Base-by-base conservation (phyloP, 2,113 vertebrate genomes). In the Prionailurus bengalensis region DNA sequence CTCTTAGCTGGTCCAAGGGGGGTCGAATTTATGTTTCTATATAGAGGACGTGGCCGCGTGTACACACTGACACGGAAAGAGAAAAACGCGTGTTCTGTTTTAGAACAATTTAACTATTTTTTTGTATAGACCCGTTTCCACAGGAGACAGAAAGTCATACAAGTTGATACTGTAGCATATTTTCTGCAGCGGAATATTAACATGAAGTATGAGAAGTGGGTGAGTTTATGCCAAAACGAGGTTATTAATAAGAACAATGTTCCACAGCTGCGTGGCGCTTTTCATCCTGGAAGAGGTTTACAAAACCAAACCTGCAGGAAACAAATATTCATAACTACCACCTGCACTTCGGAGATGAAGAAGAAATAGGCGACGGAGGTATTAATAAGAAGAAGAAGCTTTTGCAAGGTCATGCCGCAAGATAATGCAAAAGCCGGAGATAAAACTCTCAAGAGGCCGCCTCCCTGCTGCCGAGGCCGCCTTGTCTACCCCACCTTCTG, bases 221-320 rank as follows among this genome's bases (percentile, higher is more conserved):
- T 11, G 89, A 93, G 79, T 63, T n/a, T 14, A 21, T 63, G 83
- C 97, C 65, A 39, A 51, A n/a, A 39, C 1, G 91, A 76, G 63
- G 88, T 90, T 95, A 92, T 94, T 97, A 88, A 84, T 65, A 92
- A 92, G 97, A 95, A 95, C 94, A 91, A 89, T 73, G 9, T 58
- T 10, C 27, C 94, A 4, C 96, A 97, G 97, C 97, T 96, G 97
- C 36, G 19, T 53, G 53, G 76, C 11, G 17, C 92, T 95, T 95
- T 86, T 61, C 63, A 70, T 71, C 53, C 0, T 8, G 84, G 83
- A 80, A 94, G 79, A 96, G 70, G 84, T 78, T 97, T 85, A 85
- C 61, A 85, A 78, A 98, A 68, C 91, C 96, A 71, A 95, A 87
- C 94, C 97, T 71, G 51, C 74, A 84, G 91, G 86, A 95, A 94